Evolutionary conservation across 2,888 invertebrate genomes (phyloP).

Genomic region (Epistrophella euchroma): DNA sequence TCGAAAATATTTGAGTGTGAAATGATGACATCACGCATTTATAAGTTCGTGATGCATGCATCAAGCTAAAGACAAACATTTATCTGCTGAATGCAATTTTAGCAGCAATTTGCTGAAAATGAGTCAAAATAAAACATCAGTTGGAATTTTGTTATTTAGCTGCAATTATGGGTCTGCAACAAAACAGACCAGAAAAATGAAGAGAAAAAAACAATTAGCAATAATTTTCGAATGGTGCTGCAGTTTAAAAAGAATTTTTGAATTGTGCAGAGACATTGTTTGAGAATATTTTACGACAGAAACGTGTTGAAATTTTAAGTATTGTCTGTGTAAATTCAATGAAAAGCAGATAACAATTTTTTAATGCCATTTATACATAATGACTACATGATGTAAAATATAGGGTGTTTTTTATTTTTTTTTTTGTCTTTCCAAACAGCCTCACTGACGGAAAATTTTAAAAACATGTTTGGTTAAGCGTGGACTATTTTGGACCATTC

Average conservation of each 20-base stretch:
- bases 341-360: neutral
- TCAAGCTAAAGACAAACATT: slow-evolving; percentile 7
- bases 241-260: slow-evolving; percentile 23
- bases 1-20: slow-evolving; percentile 23
- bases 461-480: too few species aligned
- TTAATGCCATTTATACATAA: neutral
- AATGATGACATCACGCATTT: slow-evolving; percentile 38
- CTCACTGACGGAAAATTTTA: too few species aligned
- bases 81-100: slow-evolving; percentile 28
- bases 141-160: slow-evolving; percentile 10
- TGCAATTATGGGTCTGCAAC: slow-evolving; percentile 18
- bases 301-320: slow-evolving; percentile 40
- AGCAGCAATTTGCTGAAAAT: slow-evolving; percentile 16
- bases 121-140: slow-evolving; percentile 17
- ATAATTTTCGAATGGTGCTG: neutral
- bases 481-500: too few species aligned
- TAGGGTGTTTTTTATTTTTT: neutral
- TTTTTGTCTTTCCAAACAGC: too few species aligned
- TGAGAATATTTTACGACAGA: slow-evolving; percentile 3
- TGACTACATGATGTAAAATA: slow-evolving; percentile 4
- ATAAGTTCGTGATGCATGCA: slow-evolving; percentile 4
- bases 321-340: neutral
- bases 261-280: neutral
- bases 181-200: neutral
- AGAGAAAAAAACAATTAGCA: neutral